These are phyloP conservation scores for Mandrillus leucophaeus DNA, from an alignment of 2,113 vertebrate species.

Conservation along the genomic window DNA sequence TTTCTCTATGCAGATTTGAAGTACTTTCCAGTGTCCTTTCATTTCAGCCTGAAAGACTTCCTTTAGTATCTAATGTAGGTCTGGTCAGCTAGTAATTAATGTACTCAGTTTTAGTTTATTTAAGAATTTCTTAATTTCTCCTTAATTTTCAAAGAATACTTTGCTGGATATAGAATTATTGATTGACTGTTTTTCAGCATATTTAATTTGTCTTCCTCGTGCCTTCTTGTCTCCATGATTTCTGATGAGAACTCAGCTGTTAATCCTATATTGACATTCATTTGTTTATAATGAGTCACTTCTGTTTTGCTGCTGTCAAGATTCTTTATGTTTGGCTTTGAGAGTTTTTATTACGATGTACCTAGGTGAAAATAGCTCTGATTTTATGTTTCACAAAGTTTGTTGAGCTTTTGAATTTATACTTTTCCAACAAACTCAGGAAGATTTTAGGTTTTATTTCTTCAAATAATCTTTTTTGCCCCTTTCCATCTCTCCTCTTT, in stretches of 20 bases:
- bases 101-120: background rate
- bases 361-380: background rate
- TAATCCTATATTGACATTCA: background rate
- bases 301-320: background rate
- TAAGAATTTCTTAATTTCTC: background rate
- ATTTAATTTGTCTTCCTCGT: background rate
- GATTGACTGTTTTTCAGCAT: background rate
- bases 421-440: background rate
- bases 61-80: background rate
- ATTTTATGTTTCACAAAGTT: background rate
- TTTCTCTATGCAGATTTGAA: background rate
- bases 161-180: background rate
- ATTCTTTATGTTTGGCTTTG: background rate
- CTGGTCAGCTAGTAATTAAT: background rate
- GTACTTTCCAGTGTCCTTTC: background rate
- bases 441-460: background rate
- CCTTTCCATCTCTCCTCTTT: background rate
- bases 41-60: background rate
- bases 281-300: background rate
- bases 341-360: background rate
- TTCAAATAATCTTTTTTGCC: background rate
- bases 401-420: background rate
- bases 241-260: background rate
- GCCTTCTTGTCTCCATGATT: background rate
- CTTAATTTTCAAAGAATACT: background rate